Conservation (phyloP, 2,113 vertebrate species). For the Opisthocomus hoazin region DNA sequence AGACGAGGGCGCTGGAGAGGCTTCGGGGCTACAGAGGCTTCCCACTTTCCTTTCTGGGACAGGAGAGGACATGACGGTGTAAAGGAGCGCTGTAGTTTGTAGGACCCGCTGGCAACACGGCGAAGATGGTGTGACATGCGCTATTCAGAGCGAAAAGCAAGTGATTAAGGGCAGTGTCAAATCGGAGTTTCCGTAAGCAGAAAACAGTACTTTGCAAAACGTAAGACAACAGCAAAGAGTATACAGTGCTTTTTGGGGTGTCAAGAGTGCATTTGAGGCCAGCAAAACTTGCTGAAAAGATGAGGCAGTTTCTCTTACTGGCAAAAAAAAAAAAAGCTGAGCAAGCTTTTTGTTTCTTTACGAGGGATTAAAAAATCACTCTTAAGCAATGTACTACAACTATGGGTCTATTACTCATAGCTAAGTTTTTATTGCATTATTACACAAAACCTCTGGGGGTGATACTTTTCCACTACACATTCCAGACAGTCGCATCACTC, state of each 20-base stretch:
- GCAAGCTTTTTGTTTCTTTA: neutral
- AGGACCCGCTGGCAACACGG: neutral
- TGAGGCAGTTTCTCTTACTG: neutral
- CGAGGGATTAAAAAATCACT: neutral
- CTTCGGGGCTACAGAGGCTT: neutral
- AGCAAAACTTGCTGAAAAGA: neutral
- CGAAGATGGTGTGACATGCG: neutral
- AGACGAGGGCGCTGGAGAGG: neutral
- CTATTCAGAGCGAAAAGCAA: neutral
- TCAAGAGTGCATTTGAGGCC: neutral
- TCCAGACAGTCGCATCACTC: neutral
- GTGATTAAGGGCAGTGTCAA: neutral
- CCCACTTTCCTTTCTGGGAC: neutral
- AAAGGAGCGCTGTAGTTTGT: neutral
- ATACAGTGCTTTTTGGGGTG: neutral
- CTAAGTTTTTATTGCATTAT: neutral
- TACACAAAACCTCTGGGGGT: neutral
- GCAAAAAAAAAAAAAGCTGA: neutral
- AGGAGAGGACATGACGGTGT: neutral
- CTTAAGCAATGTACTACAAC: neutral
- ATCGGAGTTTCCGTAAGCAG: neutral
- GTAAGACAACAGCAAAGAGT: neutral
- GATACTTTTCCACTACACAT: neutral
- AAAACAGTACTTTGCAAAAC: neutral
- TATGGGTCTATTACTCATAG: neutral